Evolutionary conservation across 2,113 vertebrate species (phyloP), one percentile per base, ranked within the genome.

Genomic region (Pholis gunnellus): DNA sequence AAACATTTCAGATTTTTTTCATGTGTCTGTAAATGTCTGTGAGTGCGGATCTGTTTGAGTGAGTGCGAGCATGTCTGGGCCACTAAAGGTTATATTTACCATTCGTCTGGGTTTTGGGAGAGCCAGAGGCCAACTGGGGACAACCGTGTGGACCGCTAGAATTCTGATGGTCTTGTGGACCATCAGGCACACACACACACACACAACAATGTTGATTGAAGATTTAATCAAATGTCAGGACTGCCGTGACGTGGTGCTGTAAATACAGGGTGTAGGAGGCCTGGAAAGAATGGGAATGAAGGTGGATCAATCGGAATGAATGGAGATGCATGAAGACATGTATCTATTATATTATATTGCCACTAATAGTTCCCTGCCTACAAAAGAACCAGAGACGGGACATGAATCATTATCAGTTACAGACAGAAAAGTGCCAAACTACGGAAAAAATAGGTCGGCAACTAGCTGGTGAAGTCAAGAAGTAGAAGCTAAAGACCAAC

Each of bases 31-130:
- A 72, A 75, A 65, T 71, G 78, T 79, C 27, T 83, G 27, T 38
- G 56, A 3, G 64, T 22, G 52, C 27, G 36, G 1, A 2, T 8
- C 18, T 38, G 9, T 27, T 31, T 60, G 59, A 60, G 59, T 60
- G 15, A 34, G 29, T 79, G 73, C 6, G 38, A 72, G 72, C 59
- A 61, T 89, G 87, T 87, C 89, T 91, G 64, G 69, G 72, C 71
- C 68, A 85, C 63, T 80, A 92, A 93, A 93, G 91, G 92, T 93
- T 88, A 92, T 92, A 92, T 93, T 93, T 92, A 81, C 92, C 79
- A 86, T 90, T 86, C 82, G 92, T 93, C 92, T 92, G 89, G 87
- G 31, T 63, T 78, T 80, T 2, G 6, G 57, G 13, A 68, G 72
- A 80, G 82, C 29, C 74, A 68, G 75, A 69, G 76, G 75, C 77